Conservation (phyloP, 2,113 vertebrate species). For the Zosterops borbonicus region DNA sequence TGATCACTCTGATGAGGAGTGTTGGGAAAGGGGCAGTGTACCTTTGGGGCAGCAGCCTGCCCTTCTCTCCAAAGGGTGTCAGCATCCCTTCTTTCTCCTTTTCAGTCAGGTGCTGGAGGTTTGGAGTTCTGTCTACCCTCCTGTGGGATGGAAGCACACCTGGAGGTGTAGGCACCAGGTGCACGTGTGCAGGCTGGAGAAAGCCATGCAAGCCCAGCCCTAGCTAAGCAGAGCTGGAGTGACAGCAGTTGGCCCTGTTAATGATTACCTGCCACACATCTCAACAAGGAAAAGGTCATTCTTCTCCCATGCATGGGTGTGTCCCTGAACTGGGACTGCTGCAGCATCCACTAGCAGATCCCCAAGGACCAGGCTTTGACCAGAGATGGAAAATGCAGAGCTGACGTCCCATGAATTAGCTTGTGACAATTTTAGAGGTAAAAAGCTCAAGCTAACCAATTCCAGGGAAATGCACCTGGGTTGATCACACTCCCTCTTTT, state of each 20-base stretch:
- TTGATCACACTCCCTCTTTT: neutral
- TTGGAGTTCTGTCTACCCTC: neutral
- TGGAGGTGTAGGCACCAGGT: too few species aligned
- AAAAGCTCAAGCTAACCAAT: neutral
- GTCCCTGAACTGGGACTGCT: neutral
- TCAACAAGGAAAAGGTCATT: neutral
- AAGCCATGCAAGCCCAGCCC: neutral
- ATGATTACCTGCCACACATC: neutral
- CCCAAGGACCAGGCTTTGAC: neutral
- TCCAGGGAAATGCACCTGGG: neutral
- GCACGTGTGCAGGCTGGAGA: neutral
- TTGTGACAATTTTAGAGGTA: neutral
- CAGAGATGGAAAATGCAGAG: neutral
- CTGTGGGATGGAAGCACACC: neutral
- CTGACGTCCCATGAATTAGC: neutral
- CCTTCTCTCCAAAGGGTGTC: neutral
- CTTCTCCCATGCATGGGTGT: accelerated
- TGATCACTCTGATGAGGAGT: neutral
- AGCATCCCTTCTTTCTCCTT: neutral
- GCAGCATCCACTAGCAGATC: neutral
- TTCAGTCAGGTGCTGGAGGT: neutral
- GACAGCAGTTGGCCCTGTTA: neutral
- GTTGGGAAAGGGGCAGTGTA: neutral
- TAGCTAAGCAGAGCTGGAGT: neutral
- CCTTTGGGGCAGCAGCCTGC: neutral